Percentiles rank a stretch among this genome's conserved stretches.
Conservation (phyloP, 2,888 invertebrate genomes). For the Parasteatoda lunata region DNA sequence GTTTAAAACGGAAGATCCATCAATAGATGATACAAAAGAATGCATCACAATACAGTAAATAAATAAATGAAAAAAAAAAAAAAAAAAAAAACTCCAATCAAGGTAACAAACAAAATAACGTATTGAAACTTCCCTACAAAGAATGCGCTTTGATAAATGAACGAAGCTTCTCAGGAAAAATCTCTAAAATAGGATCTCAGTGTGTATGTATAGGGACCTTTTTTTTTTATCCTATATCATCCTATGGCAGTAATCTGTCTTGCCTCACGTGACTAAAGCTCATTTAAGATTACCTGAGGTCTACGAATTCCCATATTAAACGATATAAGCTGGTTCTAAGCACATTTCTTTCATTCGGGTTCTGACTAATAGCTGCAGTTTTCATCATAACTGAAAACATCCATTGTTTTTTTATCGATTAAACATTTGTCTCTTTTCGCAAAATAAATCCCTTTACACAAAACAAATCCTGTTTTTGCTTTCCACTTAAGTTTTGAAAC, state of each 20-base stretch:
- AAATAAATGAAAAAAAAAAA: constrained; percentile 8
- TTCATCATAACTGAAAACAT: constrained; percentile 61
- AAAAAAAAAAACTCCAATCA: constrained; percentile 30
- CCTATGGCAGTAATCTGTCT: constrained; percentile 54
- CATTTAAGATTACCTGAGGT: constrained; percentile 43
- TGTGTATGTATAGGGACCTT: constrained; percentile 28
- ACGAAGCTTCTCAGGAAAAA: constrained; percentile 41
- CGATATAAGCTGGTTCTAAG: constrained; percentile 60
- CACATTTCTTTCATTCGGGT: constrained; percentile 52
- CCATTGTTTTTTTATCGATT: constrained; percentile 56
- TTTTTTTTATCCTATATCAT: constrained; percentile 46
- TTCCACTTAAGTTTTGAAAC: too few relatives aligned
- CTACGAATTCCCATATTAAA: constrained; percentile 60
- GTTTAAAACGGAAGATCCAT: constrained; percentile 59
- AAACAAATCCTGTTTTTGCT: too few relatives aligned
- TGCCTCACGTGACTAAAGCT: constrained; percentile 58
- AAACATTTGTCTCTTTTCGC: constrained; percentile 56
- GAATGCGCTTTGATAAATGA: constrained; percentile 58
- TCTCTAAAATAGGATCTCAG: constrained; percentile 51
- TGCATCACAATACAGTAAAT: constrained; percentile 34
- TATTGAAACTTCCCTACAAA: constrained; percentile 57
- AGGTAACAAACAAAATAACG: constrained; percentile 60
- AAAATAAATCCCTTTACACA: constrained; percentile 36
- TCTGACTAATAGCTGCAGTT: constrained; percentile 60
- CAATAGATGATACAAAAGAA: constrained; percentile 51